Conservation (phyloP, 2,888 invertebrate genomes). For the Pterobdella sp. region DNA sequence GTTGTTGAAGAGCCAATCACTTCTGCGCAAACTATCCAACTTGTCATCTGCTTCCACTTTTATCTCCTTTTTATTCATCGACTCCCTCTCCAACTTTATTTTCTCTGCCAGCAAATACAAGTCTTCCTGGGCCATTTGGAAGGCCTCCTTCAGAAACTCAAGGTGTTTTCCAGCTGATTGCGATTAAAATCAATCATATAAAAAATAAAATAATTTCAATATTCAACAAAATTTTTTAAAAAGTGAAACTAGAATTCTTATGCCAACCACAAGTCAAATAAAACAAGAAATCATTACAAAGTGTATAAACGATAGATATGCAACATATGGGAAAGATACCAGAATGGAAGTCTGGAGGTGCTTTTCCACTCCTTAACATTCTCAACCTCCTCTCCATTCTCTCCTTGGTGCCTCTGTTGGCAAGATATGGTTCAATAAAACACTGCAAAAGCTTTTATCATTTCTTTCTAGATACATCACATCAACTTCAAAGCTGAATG, state of each 20-base stretch:
- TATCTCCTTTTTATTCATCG: neutral
- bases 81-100: neutral
- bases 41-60: neutral
- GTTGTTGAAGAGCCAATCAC: neutral
- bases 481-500: neutral
- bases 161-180: neutral
- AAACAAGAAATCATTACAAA: neutral
- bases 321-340: neutral
- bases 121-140: slow-evolving; percentile 10
- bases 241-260: no score
- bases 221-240: no score
- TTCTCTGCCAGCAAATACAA: neutral
- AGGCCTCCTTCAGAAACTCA: slow-evolving; percentile 6
- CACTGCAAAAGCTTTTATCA: no score
- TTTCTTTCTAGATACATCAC: no score
- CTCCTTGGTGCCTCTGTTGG: neutral
- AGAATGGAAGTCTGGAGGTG: neutral
- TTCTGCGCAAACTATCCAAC: neutral
- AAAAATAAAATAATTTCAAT: no score
- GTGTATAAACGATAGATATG: neutral
- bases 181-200: no score
- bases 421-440: neutral
- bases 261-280: neutral
- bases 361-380: neutral
- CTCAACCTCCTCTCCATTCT: neutral